A percentile compares a stretch with the other conserved stretches of the same genome.
Conservation (phyloP, 1,140 invertebrate genomes). For the Zelostemma sp. region DNA sequence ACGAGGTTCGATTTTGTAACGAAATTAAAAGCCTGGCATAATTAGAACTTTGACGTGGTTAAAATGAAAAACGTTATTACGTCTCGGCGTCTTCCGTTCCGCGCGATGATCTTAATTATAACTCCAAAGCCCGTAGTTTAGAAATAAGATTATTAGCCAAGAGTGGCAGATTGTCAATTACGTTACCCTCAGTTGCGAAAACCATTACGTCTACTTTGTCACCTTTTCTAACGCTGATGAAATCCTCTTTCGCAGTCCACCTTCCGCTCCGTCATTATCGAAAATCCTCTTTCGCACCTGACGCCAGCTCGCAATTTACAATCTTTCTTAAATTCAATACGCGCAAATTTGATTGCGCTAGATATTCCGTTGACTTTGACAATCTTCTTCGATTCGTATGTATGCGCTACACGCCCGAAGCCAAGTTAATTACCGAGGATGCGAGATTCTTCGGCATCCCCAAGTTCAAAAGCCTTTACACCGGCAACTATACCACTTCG, state of each 20-base stretch:
- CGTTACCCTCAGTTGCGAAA: not conserved
- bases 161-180: slow-evolving; percentile 3
- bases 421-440: not conserved
- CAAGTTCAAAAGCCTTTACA: not conserved
- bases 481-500: not conserved
- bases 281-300: not conserved
- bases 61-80: slow-evolving; percentile 1
- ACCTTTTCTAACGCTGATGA: not conserved
- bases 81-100: not conserved
- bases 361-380: not conserved
- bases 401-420: not conserved
- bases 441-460: not conserved
- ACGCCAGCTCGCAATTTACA: no score
- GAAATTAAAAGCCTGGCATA: not conserved
- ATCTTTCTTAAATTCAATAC: not conserved
- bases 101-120: slow-evolving; percentile 4
- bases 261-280: not conserved
- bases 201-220: slow-evolving; percentile 3
- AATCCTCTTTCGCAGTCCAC: slow-evolving; percentile 1
- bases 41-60: not conserved
- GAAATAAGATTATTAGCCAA: not conserved
- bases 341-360: not conserved
- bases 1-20: not conserved
- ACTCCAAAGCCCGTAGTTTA: not conserved
- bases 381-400: not conserved